Base-by-base conservation (phyloP, 1,140 invertebrate genomes). In the Papilio polyxenes region DNA sequence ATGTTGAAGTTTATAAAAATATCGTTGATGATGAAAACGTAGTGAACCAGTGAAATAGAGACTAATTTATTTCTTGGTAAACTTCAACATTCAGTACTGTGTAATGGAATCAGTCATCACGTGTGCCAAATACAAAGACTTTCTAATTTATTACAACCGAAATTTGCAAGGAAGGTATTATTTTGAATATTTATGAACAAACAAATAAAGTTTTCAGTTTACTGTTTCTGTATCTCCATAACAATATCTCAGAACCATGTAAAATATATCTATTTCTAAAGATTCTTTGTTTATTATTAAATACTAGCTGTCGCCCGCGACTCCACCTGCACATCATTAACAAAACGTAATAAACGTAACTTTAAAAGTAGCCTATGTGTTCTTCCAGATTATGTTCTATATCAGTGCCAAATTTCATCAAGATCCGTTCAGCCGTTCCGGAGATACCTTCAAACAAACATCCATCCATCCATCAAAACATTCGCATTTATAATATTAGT, bases 101-200 rank as follows among this genome's bases (percentile, higher is more conserved):
- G 49, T 53, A 77, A 77, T 53, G 48, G 75, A 49, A 77, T 77
- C 75, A 77, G 48, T 77, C 75, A 77, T 17, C 48, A 11, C 11
- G 20, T 20, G 49, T 77, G 49, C 75, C 44, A 77, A 51, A 3
- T 51, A 77, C 48, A 77, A 51, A 77, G 48, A 77, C 20, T 48
- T 49, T 75, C 74, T 75, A 75, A 44, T 75, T 44, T 49, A 44
- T 75, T 49, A 75, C 37, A 44, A 44, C 6, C 5, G 40, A 40
- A 74, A 74, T 44, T n/a, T 40, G 37, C 17, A n/a, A 31, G 20
- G 3, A 65, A 65, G 9, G 9, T 11, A 23, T 65, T 31, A 65
- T 65, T 23, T 65, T 65, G 23, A 65, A 65, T 10, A 62, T 20
- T 72, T 37, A 72, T 15, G 65, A 40, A 23, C 65, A 72, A 72